These are phyloP conservation scores for Himalopsyche kuldschensis DNA, from an alignment of 2,888 invertebrate genomes.

Conservation along the genomic window DNA sequence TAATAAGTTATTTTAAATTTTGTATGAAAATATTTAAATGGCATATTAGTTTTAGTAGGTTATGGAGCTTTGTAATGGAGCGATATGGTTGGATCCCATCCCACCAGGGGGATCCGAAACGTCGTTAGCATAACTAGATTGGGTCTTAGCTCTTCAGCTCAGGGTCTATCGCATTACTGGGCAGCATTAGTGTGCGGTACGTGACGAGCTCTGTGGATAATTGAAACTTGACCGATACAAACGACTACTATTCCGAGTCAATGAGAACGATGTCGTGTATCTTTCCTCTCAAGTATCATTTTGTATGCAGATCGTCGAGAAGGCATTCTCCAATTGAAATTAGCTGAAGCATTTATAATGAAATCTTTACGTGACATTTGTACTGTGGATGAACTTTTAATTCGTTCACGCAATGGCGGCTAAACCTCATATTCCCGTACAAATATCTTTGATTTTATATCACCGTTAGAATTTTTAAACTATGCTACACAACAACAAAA, in stretches of 20 bases:
- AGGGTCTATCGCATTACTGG: constrained; percentile 26
- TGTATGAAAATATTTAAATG: no score
- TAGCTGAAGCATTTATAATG: neutral
- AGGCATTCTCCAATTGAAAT: neutral
- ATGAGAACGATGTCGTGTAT: neutral
- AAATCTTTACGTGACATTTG: neutral
- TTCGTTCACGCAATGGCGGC: no score
- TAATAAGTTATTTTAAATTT: no score
- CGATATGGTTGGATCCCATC: neutral
- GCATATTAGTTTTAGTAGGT: neutral
- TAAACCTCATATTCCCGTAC: no score
- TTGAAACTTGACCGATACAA: constrained; percentile 37
- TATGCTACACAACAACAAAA: no score
- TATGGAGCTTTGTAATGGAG: neutral
- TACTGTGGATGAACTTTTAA: neutral
- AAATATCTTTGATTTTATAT: no score
- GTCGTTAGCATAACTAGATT: constrained; percentile 40
- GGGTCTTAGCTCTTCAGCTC: constrained; percentile 27
- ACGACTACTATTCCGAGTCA: neutral
- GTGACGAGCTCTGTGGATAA: constrained; percentile 36
- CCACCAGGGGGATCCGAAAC: neutral
- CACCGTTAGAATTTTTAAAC: no score
- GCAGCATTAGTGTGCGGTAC: constrained; percentile 29
- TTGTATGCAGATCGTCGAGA: neutral
- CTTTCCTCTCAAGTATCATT: neutral